These are phyloP conservation scores for Dissostichus mawsoni DNA, from an alignment of 2,113 vertebrate species.

Conservation along the genomic window DNA sequence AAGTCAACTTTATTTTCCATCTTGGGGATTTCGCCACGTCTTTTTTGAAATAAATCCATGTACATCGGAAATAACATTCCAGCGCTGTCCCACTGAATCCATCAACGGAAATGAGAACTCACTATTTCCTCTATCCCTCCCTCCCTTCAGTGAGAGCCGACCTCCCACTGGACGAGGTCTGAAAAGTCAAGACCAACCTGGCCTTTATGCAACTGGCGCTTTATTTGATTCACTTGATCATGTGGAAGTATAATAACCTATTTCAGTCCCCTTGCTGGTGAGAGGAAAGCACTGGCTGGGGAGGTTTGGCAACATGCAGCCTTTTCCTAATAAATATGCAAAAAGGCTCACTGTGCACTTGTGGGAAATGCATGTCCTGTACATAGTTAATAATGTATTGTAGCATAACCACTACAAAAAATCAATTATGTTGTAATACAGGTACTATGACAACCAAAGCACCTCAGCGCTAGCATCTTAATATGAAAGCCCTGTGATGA, in stretches of 20 bases:
- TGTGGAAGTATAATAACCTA: conserved; percentile 23
- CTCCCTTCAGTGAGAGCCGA: conserved; percentile 24
- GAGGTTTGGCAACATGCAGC: conserved; percentile 22
- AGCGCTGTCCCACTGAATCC: conserved; percentile 37
- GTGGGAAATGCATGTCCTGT: not conserved
- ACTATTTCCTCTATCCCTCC: conserved; percentile 20
- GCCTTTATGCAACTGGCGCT: conserved; percentile 23
- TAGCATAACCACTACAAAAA: not conserved
- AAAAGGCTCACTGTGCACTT: conserved; percentile 11
- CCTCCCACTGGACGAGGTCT: conserved; percentile 61
- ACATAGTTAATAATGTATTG: conserved; percentile 16
- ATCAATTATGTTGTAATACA: conserved; percentile 15
- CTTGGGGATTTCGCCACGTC: conserved; percentile 10
- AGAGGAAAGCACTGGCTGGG: conserved; percentile 2
- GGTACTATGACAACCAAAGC: not conserved
- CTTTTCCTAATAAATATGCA: conserved; percentile 40
- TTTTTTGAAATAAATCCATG: conserved; percentile 4
- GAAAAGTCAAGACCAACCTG: conserved; percentile 32
- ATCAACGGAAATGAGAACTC: conserved; percentile 59
- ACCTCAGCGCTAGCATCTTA: not conserved
- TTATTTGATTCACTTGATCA: conserved; percentile 44
- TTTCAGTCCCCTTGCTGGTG: conserved; percentile 24
- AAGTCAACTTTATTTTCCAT: conserved; percentile 10
- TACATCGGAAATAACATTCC: conserved; percentile 52
- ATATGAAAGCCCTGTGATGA: conserved; percentile 1